Evolutionary conservation across 2,888 invertebrate genomes (phyloP), one percentile per base, ranked within the genome.

Genomic region (Pycnomerus fuliginosus): DNA sequence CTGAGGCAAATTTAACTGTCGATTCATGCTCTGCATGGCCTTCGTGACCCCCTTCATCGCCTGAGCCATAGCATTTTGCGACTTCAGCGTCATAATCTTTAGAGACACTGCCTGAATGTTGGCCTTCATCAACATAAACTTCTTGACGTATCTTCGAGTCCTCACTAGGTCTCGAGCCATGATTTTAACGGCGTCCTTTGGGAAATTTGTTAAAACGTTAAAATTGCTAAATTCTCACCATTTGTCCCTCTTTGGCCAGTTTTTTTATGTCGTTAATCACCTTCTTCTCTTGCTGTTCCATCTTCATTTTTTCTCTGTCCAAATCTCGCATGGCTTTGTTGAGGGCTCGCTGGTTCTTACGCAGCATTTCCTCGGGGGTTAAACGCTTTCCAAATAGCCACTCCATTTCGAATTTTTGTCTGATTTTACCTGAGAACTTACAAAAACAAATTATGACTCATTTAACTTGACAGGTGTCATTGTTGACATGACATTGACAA

Each of bases 241-340:
- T 99, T 77, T 99, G 99, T 8, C 96, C 96, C 66, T 95, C 93
- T 69, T 99, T 99, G 1, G 99, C 99, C 74, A 98, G 85, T 75
- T 97, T 98, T 71, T 99, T 99, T 51, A 99, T 99, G 68, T 99
- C 99, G 0, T 84, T 84, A 48, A 99, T 99, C 49, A 98, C 87
- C 75, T 98, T 99, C 74, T 99, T 99, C 69, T 99, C 99, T 69
- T 98, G 97, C 62, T 93, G 92, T 71, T 99, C 98, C 95, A 99
- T 96, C 69, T 93, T 88, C 72, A 84, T 80, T 47, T 86, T 84
- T 74, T 65, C 97, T 34, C 96, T 79, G 71, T 99, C 99, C 55
- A 99, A 78, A 73, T 99, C 99, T 3, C 99, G 80, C 90, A 98
- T 96, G 0, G 99, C 98, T 76, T 95, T 96, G 72, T 94, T 98